Evolutionary conservation across 2,888 invertebrate genomes (phyloP), one percentile per base, ranked within the genome.

Genomic region (Notodonta ziczac): DNA sequence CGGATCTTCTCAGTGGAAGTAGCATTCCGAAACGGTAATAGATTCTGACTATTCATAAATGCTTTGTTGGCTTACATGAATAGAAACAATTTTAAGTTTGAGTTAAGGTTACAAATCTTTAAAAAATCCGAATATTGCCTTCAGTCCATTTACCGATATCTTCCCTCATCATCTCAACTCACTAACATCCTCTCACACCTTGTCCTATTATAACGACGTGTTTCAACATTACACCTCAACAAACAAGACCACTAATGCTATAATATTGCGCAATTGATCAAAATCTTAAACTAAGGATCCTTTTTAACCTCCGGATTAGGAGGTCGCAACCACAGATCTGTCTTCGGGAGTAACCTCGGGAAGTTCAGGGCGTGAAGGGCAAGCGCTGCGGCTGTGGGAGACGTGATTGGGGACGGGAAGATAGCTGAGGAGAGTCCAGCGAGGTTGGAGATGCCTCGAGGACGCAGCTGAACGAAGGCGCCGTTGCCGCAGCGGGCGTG

Each of bases 401-500:
- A 85, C 1, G 83, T 74, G 10, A 86, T 73, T 0, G 88, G 85
- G 8, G 89, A 84, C 5, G 89, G 84, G 7, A 88, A 81, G 42
- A 85, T 74, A 10, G 85, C 74, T 4, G 80, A 74, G 5, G 80
- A 74, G 5, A 78, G 62, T 32, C 72, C 63, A 42, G 78, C 60
- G 24, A 80, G 68, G 39, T 69, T 63, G n/a, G 77, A 63, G 6
- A 72, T 60, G 55, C 75, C 74, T 65, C 90, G 83, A 14, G 92
- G 93, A 42, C 88, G 86, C n/a, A 93, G 84, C 74, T 90, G 90
- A 12, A 93, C 92, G 72, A 93, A 93, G 40, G 92, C 90, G 5
- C 93, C 93, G 73, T 93, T 92, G 4, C 93, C 93, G 66, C 90
- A 92, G n/a, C 93, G 89, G 14, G 92, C 93, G 70, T 93, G 92